Conservation (phyloP, 2,888 invertebrate genomes). For the Brachypalpus laphriformis region DNA sequence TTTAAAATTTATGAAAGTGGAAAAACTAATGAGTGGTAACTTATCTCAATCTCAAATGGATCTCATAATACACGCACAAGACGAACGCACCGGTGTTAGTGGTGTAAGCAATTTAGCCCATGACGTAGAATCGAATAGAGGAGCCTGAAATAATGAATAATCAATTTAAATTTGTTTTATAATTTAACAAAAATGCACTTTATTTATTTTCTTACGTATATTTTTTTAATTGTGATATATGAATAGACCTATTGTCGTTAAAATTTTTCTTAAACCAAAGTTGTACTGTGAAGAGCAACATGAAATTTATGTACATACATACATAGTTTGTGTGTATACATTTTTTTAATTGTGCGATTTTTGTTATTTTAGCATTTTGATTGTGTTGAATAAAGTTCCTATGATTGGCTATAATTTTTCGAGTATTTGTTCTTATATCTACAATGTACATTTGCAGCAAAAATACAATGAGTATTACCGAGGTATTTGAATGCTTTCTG, state of each 20-base stretch:
- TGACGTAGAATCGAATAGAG: conserved; percentile 39
- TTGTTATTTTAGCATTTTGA: neutral
- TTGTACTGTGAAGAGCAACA: neutral
- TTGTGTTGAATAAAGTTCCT: conserved; percentile 46
- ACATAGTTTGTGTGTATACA: neutral
- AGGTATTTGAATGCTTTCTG: too few species aligned
- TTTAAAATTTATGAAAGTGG: conserved; percentile 78
- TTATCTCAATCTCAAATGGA: conserved; percentile 81
- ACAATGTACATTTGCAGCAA: too few species aligned
- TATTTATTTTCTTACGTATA: neutral
- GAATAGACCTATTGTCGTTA: neutral
- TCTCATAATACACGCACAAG: conserved; percentile 80
- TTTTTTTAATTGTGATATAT: conserved; percentile 20
- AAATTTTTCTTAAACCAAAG: neutral
- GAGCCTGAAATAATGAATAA: conserved; percentile 1
- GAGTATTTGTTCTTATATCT: too few species aligned
- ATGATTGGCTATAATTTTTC: neutral
- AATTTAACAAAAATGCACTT: neutral
- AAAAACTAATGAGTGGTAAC: conserved; percentile 79
- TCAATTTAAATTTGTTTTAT: neutral
- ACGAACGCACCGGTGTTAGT: conserved; percentile 78
- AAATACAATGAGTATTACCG: too few species aligned
- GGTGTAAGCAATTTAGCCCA: conserved; percentile 65
- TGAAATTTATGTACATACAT: too few species aligned
- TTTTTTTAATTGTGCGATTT: neutral